Conservation (phyloP, 2,797 vertebrate genomes). For the Tapirus indicus region DNA sequence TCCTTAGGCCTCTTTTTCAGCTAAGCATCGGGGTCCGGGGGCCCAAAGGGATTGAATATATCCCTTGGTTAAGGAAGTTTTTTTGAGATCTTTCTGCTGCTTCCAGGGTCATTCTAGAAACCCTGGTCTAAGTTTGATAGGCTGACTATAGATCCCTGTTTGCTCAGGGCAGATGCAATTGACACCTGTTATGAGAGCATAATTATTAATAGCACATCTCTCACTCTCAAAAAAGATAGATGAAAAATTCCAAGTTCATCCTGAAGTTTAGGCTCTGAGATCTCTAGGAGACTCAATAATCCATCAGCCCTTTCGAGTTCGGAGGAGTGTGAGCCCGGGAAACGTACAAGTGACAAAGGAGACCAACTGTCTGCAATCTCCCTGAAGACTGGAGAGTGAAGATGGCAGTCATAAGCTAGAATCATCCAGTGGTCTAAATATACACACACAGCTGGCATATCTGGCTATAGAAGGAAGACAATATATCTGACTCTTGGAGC, state of each 20-base stretch:
- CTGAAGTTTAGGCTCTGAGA: conserved; percentile 15
- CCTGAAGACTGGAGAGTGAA: neutral
- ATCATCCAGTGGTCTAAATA: neutral
- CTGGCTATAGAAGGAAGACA: neutral
- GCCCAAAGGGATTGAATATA: neutral
- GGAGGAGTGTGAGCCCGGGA: neutral
- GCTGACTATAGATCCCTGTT: neutral
- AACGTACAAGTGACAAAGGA: neutral
- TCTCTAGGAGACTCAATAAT: neutral
- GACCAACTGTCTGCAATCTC: neutral
- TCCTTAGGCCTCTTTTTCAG: neutral
- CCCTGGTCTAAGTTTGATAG: neutral
- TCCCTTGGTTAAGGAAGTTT: neutral
- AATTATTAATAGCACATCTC: neutral
- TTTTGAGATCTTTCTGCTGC: neutral
- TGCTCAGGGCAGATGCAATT: neutral
- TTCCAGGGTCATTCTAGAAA: neutral
- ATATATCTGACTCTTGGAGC: neutral
- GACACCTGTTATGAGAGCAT: neutral
- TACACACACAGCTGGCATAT: neutral
- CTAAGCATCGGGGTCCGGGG: neutral
- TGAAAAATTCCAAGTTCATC: conserved; percentile 5
- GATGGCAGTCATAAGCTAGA: neutral
- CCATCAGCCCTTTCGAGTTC: neutral
- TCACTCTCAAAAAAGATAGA: neutral